These are phyloP conservation scores for Dasypogon diadema DNA, from an alignment of 2,888 invertebrate species.

Conservation along the genomic window DNA sequence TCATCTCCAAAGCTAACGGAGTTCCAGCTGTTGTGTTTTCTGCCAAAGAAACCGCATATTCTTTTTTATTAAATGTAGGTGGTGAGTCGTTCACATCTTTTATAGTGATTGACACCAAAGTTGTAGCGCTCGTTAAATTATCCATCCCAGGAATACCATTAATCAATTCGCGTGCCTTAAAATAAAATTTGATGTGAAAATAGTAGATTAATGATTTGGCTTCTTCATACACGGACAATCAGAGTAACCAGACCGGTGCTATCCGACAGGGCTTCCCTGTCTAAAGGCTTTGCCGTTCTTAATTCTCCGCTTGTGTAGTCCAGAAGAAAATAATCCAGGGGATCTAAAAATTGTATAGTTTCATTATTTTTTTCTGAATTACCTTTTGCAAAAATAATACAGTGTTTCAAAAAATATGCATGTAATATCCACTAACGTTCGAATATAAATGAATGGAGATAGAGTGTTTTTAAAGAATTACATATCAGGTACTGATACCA, in stretches of 20 bases:
- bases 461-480: no score
- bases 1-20: constrained; percentile 86
- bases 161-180: constrained; percentile 82
- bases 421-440: no score
- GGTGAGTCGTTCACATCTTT: constrained; percentile 92
- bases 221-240: constrained; percentile 78
- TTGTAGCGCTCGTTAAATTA: constrained; percentile 76
- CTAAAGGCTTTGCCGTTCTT: constrained; percentile 84
- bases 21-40: constrained; percentile 87
- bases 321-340: constrained; percentile 86
- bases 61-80: constrained; percentile 84
- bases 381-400: not conserved
- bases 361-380: not conserved
- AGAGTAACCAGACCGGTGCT: constrained; percentile 83
- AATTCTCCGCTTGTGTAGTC: constrained; percentile 84
- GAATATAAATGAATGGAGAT: no score
- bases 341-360: constrained; percentile 73
- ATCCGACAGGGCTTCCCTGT: constrained; percentile 85
- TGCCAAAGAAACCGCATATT: constrained; percentile 83
- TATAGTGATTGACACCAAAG: constrained; percentile 84
- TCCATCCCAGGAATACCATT: constrained; percentile 79
- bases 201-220: no score
- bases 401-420: not conserved
- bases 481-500: no score
- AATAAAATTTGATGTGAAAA: no score